These are phyloP conservation scores for Amblyopsis rosae DNA, from an alignment of 2,113 vertebrate species.

Conservation along the genomic window DNA sequence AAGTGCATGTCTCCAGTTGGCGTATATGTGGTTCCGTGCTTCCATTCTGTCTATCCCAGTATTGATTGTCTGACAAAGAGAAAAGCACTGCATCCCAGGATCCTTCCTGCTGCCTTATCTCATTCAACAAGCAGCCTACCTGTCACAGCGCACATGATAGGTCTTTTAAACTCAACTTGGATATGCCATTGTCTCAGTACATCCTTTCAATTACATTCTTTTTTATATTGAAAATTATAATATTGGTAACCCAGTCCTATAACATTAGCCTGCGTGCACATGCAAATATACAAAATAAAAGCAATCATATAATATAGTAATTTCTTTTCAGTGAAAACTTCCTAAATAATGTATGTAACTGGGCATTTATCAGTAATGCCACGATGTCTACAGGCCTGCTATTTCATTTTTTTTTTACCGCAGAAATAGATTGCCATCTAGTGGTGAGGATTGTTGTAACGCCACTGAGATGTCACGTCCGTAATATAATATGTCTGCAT, in stretches of 20 bases:
- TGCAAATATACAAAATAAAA: constrained; percentile 16
- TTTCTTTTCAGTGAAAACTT: constrained; percentile 16
- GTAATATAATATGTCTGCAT: not conserved
- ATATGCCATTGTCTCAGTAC: constrained; percentile 49
- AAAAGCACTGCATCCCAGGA: constrained; percentile 68
- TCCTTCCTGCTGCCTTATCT: constrained; percentile 71
- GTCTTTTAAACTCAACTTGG: constrained; percentile 58
- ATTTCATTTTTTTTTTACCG: not conserved
- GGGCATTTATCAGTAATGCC: constrained; percentile 8
- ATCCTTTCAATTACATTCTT: constrained; percentile 47
- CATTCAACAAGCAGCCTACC: constrained; percentile 24
- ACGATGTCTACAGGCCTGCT: constrained; percentile 9
- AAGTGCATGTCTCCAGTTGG: constrained; percentile 33
- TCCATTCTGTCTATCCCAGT: constrained; percentile 63
- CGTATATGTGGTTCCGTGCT: constrained; percentile 44
- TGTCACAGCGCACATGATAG: not conserved
- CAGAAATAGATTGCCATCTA: constrained; percentile 69
- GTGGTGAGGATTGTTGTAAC: constrained; percentile 48
- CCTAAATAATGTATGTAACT: constrained; percentile 24
- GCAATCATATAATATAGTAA: constrained; percentile 15
- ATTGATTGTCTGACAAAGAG: constrained; percentile 75
- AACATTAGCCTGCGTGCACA: constrained; percentile 9
- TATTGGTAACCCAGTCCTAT: constrained; percentile 4
- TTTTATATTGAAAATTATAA: constrained; percentile 33
- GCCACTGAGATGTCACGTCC: not conserved